Evolutionary conservation across 2,888 invertebrate genomes (phyloP).

Genomic region (Calameuta pallipes): DNA sequence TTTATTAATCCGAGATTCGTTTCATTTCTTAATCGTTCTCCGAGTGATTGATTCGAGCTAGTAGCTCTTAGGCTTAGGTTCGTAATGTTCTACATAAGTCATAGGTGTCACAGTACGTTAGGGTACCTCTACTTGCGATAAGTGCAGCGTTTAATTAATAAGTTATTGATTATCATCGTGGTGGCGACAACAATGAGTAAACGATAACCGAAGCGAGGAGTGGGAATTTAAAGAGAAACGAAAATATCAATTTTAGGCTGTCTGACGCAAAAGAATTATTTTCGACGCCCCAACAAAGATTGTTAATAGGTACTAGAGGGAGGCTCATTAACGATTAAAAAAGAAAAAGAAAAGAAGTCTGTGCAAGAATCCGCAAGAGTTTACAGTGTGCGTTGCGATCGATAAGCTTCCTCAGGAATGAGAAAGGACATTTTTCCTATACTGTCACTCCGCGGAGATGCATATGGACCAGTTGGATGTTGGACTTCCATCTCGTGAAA

Average conservation of each 20-base stretch:
- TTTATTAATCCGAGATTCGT: constrained; percentile 35
- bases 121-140: constrained; percentile 47
- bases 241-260: background rate
- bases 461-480: background rate
- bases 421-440: background rate
- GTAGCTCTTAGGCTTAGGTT: constrained; percentile 58
- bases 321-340: background rate
- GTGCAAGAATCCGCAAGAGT: background rate
- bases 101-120: constrained; percentile 51
- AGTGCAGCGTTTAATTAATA: constrained; percentile 44
- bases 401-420: background rate
- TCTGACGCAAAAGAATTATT: background rate
- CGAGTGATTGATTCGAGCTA: constrained; percentile 37
- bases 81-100: constrained; percentile 45
- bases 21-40: constrained; percentile 40
- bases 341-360: background rate
- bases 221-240: background rate
- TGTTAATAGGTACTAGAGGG: background rate
- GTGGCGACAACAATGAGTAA: constrained; percentile 20
- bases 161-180: constrained; percentile 46
- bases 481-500: background rate
- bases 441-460: background rate
- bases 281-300: background rate
- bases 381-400: background rate
- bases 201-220: background rate